Evolutionary conservation across 2,888 invertebrate species (phyloP), one percentile per base, ranked within the genome.

Genomic region (Spisula subtruncata): DNA sequence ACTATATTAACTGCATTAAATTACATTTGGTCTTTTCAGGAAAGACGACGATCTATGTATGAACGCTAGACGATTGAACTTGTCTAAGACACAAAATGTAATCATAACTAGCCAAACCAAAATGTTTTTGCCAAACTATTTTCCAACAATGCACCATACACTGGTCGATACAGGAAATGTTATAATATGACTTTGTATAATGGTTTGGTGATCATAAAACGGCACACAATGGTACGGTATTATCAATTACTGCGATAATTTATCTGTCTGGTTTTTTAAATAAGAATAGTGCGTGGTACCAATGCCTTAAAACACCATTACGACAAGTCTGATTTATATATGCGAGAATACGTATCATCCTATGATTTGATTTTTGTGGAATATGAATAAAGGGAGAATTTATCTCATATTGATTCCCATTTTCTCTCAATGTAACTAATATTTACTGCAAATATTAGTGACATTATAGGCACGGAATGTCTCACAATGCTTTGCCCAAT

Each of bases 221-320:
- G 6, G 20, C 56, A 20, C 56, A 14, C 5, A n/a, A 56, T 18
- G 56, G 6, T n/a, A n/a, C 6, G n/a, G n/a, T n/a, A 66, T 66
- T 66, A 66, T 66, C 60, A 66, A 66, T 66, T 66, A 66, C n/a
- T 66, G 60, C 25, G n/a, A 66, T n/a, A 66, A 66, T 25, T 25
- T 66, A 66, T 66, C 60, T 66, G 60, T 66, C 60, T 66, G 60
- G 60, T 25, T 66, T 66, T n/a, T 56, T 66, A 10, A 66, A 66
- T 10, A 51, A 51, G 6, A 4, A 66, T 25, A 66, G 56, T 25
- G 25, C n/a, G 60, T 25, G 10, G 60, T 66, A 66, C 25, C n/a
- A 1, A 10, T 66, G 10, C n/a, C 25, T n/a, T 25, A n/a, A 25
- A 25, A 66, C 25, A 66, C 25, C 12, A 66, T 66, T 25, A 20